These are phyloP conservation scores for Pluvianellus socialis DNA, from an alignment of 2,113 vertebrate species.

Conservation along the genomic window DNA sequence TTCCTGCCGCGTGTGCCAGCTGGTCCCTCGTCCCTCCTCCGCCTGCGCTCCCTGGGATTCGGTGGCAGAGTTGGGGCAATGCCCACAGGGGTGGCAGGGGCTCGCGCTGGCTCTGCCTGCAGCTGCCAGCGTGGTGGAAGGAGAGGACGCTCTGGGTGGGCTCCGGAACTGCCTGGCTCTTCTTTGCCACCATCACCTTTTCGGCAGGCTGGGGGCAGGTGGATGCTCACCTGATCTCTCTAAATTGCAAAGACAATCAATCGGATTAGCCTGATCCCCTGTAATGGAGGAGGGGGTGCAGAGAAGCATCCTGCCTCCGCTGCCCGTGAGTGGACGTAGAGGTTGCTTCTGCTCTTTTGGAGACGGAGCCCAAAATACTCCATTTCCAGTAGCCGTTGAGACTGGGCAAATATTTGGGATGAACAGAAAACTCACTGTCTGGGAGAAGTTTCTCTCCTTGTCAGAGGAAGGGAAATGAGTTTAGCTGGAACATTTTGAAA, in stretches of 20 bases:
- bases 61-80: background rate
- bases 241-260: background rate
- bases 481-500: background rate
- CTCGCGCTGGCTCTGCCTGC: background rate
- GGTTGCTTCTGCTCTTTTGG: background rate
- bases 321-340: accelerated
- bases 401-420: accelerated
- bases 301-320: background rate
- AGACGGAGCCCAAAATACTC: background rate
- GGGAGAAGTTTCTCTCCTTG: background rate
- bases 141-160: background rate
- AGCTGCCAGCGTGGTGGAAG: background rate
- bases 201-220: background rate
- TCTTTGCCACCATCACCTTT: background rate
- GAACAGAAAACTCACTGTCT: background rate
- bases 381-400: background rate
- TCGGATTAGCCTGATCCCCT: constrained; percentile 10
- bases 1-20: background rate
- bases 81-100: background rate
- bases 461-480: background rate
- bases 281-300: background rate
- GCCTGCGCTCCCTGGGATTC: accelerated
- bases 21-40: background rate
- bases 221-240: background rate
- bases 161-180: background rate